Evolutionary conservation across 64 coral and sea anemone species (phyloP), one percentile per base, ranked within the genome.

Genomic region (Dendronephthya gigantea): DNA sequence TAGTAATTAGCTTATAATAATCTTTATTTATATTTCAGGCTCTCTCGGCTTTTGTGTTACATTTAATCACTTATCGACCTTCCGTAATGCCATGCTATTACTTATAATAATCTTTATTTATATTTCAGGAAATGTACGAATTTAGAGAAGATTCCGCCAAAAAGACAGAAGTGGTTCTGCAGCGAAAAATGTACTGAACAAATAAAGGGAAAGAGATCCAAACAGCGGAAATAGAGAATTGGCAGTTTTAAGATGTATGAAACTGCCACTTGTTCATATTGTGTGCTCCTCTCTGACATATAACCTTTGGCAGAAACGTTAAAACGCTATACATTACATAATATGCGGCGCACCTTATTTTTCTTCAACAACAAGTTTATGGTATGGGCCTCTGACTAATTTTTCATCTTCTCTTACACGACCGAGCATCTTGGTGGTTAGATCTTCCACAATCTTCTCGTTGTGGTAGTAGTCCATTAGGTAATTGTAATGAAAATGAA

Each of bases 401-500:
- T 74, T 74, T 1, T 74, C 68, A 27, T 74, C 68, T 1, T 27
- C 25, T 74, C 25, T 35, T 30, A 74, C 11, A 35, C 14, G 11
- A 74, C 0, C 13, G 30, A 19, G 13, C 17, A 74, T 1, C 17
- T 35, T 74, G 13, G 14, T 74, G 11, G 68, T 74, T 11, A 74
- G 68, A 35, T 74, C 25, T 29, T 35, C 68, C n/a, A 74, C 0
- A 27, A 74, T n/a, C 13, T 74, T 74, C 25, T 74, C 68, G 33
- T 74, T 74, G n/a, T 74, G 68, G 31, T 74, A 74, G 25, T 25
- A 74, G 25, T 74, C 68, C 68, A 74, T 74, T 12, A 74, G 68
- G 31, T 19, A 74, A 35, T 74, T 74, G 68, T 74, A 74, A 74
- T 74, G n/a, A 35, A 74, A 74, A 74, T 74, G 68, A 74, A 74